Percentiles rank a stretch among this genome's conserved stretches.
These are phyloP conservation scores for Rhabdomys pumilio DNA, from an alignment of 2,797 vertebrate genomes.

Conservation along the genomic window DNA sequence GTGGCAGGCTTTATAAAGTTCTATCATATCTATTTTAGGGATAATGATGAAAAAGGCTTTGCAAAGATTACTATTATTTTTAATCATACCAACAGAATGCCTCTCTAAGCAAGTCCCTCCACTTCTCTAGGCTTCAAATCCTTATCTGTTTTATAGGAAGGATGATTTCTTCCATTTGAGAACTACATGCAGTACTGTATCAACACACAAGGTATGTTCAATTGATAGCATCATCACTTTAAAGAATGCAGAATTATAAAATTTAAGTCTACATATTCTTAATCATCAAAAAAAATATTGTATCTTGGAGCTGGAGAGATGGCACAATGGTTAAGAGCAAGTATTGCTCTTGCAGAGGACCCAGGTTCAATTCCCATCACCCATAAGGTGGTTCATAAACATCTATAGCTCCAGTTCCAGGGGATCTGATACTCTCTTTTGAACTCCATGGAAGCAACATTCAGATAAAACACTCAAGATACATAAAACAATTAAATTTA, in stretches of 20 bases:
- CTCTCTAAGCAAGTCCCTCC: slow-evolving; percentile 20
- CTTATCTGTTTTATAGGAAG: not conserved
- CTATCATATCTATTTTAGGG: not conserved
- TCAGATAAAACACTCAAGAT: not conserved
- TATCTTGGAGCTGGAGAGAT: not conserved
- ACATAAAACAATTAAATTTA: not conserved
- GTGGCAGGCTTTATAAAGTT: slow-evolving; percentile 20
- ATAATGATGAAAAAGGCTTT: slow-evolving; percentile 15
- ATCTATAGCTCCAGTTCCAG: not conserved
- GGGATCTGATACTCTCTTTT: not conserved
- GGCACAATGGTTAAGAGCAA: no score
- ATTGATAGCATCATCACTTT: slow-evolving; percentile 5
- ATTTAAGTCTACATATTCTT: slow-evolving; percentile 60
- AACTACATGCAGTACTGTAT: not conserved
- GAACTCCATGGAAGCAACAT: not conserved
- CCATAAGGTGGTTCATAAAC: not conserved
- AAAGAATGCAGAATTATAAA: slow-evolving; percentile 54
- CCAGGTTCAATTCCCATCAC: not conserved
- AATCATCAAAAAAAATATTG: not conserved
- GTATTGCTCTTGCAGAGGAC: not conserved
- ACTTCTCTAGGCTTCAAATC: not conserved
- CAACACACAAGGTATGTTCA: not conserved
- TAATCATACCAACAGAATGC: not conserved
- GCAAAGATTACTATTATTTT: slow-evolving; percentile 18
- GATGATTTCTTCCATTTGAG: not conserved